phyloP scores from a whole-genome alignment of 2,888 invertebrate species.

The Cephus runcator region DNA sequence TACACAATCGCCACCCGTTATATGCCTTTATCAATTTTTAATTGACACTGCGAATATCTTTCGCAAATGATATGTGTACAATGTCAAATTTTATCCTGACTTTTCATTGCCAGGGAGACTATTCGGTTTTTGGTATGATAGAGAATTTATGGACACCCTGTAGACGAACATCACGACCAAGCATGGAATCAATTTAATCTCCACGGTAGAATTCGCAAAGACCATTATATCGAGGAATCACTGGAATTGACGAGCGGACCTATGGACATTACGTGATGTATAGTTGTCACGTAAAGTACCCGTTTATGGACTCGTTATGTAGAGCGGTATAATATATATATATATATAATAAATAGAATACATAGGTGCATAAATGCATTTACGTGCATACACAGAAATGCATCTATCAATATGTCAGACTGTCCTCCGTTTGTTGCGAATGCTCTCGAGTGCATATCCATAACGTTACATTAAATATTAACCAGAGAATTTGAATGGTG shows the following conservation, averaged over 20 bases:
- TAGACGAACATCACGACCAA: neutral
- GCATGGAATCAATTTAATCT: neutral
- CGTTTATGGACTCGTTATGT: neutral
- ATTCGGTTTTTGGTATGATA: neutral
- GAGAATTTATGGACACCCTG: neutral
- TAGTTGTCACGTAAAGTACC: neutral
- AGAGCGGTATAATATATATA: neutral
- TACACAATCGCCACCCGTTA: neutral
- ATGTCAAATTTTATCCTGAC: neutral
- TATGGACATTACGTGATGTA: neutral
- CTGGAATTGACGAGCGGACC: neutral
- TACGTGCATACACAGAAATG: neutral
- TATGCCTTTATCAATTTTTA: neutral
- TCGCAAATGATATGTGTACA: neutral
- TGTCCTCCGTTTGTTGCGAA: neutral
- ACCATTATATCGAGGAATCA: neutral
- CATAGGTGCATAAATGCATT: neutral
- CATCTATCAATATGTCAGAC: neutral
- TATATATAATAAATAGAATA: neutral
- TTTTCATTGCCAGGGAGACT: neutral
- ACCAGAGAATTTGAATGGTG: neutral
- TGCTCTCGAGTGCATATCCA: neutral
- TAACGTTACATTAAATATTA: neutral
- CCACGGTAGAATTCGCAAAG: neutral
- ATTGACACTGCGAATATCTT: neutral